Percentiles rank a stretch among this genome's conserved stretches.
phyloP scores from a whole-genome alignment of 2,888 invertebrate species.

The Raillietiella orientalis region DNA sequence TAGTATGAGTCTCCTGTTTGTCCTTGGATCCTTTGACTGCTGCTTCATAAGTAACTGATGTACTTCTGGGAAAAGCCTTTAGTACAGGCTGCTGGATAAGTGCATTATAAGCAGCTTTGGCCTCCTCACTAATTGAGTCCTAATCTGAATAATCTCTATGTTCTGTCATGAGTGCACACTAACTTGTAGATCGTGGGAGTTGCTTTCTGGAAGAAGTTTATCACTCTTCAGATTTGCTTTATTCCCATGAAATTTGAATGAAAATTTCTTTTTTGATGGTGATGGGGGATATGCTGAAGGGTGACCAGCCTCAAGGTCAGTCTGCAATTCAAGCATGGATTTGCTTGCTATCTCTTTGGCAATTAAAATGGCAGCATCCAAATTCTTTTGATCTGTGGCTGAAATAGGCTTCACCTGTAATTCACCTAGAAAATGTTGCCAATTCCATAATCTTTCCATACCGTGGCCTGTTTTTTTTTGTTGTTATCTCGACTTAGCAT shows the following conservation, averaged over 20 bases:
- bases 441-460: conserved; percentile 4
- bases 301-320: conserved; percentile 3
- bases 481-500: conserved; percentile 6
- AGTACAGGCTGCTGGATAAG: conserved; percentile 61
- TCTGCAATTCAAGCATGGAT: conserved; percentile 17
- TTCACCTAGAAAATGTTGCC: conserved; percentile 23
- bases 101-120: conserved; percentile 69
- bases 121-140: conserved; percentile 55
- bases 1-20: too few species aligned
- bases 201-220: too few species aligned
- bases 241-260: conserved; percentile 29
- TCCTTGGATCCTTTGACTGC: too few species aligned
- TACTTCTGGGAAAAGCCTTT: too few species aligned
- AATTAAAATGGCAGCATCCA: conserved; percentile 70
- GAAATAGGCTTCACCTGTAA: conserved; percentile 56
- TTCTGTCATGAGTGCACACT: too few species aligned
- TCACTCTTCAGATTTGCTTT: too few species aligned
- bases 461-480: conserved; percentile 22
- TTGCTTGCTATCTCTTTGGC: conserved; percentile 61
- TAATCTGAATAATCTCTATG: too few species aligned
- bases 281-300: conserved; percentile 15
- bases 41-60: too few species aligned
- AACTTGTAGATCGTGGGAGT: too few species aligned
- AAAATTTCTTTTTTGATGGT: conserved; percentile 43
- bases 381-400: conserved; percentile 57